Evolutionary conservation across 92 coral and sea anemone species (phyloP).

Genomic region (Parazoanthus darwini): DNA sequence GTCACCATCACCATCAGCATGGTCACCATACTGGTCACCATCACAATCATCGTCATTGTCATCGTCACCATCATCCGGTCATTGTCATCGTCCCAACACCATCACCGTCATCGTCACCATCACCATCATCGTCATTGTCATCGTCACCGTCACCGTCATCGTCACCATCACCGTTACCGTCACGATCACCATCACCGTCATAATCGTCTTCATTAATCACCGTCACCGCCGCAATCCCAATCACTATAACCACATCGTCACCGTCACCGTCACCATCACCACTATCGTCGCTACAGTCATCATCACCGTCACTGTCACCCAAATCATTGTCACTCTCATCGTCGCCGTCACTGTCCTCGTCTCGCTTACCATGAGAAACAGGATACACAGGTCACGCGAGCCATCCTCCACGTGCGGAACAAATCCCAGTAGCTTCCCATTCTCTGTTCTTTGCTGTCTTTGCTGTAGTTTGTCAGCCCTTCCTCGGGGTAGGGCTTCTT

Average conservation of each 20-base stretch:
- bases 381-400: slow-evolving; percentile 53
- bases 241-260: too few relatives aligned
- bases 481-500: slow-evolving; percentile 40
- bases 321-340: not conserved
- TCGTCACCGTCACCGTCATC: not conserved
- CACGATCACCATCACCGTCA: too few relatives aligned
- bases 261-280: not conserved
- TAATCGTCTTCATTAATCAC: too few relatives aligned
- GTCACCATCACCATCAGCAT: not conserved
- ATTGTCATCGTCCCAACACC: too few relatives aligned
- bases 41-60: not conserved
- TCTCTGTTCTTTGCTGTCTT: slow-evolving; percentile 9
- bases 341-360: not conserved
- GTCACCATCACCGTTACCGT: too few relatives aligned
- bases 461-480: slow-evolving; percentile 42
- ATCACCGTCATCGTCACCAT: not conserved
- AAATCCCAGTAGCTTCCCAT: slow-evolving; percentile 61
- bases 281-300: not conserved
- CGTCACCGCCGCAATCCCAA: too few relatives aligned
- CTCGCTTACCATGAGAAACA: slow-evolving; percentile 73
- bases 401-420: slow-evolving; percentile 61
- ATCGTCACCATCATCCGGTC: not conserved
- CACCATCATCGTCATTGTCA: not conserved
- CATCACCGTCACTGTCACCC: not conserved
- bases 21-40: too few relatives aligned